A percentile compares a stretch with the other conserved stretches of the same genome.
Conservation (phyloP, 2,888 invertebrate genomes). For the Nemotelus nigrinus region DNA sequence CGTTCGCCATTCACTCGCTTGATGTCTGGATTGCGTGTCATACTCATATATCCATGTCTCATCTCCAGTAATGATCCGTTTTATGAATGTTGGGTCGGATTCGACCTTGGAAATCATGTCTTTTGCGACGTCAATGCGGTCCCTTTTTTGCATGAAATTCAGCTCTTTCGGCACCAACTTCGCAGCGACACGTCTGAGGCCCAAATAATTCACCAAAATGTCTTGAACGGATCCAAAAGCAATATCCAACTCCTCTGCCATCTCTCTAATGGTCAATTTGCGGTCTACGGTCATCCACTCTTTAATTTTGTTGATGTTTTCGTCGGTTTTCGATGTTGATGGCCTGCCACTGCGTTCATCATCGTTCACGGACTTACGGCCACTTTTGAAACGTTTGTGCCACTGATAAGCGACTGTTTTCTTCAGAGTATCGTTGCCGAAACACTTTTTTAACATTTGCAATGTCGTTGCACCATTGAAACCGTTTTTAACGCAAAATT, state of each 20-base stretch:
- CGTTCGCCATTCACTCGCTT: too few relatives aligned
- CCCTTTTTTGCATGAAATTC: not conserved
- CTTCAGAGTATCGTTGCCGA: not conserved
- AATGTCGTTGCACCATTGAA: too few relatives aligned
- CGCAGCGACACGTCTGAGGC: not conserved
- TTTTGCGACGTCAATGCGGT: not conserved
- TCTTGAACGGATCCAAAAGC: not conserved
- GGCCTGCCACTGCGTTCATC: conserved; percentile 1
- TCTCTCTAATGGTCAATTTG: not conserved
- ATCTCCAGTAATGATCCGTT: too few relatives aligned
- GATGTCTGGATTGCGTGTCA: not conserved
- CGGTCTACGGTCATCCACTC: too few relatives aligned
- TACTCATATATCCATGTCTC: not conserved
- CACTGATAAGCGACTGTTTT: not conserved
- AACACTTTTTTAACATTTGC: not conserved
- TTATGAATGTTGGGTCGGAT: too few relatives aligned
- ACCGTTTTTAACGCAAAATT: too few relatives aligned
- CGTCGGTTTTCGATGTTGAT: not conserved
- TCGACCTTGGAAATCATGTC: too few relatives aligned
- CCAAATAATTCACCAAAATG: not conserved
- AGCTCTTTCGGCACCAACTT: not conserved
- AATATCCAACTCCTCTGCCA: not conserved
- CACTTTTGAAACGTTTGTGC: not conserved
- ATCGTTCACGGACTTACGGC: not conserved
- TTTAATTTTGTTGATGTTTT: not conserved